These are phyloP conservation scores for Phaonia tiefii DNA, from an alignment of 2,888 invertebrate species.

Conservation along the genomic window DNA sequence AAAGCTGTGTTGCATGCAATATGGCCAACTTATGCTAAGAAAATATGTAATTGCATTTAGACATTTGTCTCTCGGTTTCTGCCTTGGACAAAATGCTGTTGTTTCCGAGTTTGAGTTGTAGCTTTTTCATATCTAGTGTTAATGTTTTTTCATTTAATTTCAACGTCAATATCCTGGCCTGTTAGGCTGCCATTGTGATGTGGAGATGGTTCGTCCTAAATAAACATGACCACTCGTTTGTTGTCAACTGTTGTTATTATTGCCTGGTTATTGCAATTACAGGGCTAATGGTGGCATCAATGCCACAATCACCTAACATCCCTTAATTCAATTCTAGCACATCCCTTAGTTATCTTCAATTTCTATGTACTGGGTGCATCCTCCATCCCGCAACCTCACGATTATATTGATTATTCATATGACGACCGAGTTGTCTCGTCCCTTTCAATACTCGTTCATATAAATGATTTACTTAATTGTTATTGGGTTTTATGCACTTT, in stretches of 20 bases:
- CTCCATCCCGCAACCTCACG: no score
- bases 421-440: no score
- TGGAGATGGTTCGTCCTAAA: no score
- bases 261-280: constrained; percentile 48
- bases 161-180: no score
- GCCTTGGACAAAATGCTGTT: no score
- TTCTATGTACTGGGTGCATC: no score
- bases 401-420: no score
- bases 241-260: constrained; percentile 40
- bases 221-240: no score
- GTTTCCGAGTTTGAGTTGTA: no score
- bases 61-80: no score
- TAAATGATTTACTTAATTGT: constrained; percentile 28
- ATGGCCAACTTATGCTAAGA: constrained; percentile 5
- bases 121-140: not conserved
- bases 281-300: constrained; percentile 38
- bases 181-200: no score
- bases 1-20: not conserved
- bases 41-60: constrained; percentile 45
- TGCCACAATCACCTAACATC: constrained; percentile 7
- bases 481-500: constrained; percentile 28
- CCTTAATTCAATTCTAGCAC: not conserved
- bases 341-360: not conserved
- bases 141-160: constrained; percentile 10
- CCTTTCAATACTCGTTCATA: not conserved